Base-by-base conservation (phyloP, 2,888 invertebrate genomes). In the Tromatobia lineatoria region DNA sequence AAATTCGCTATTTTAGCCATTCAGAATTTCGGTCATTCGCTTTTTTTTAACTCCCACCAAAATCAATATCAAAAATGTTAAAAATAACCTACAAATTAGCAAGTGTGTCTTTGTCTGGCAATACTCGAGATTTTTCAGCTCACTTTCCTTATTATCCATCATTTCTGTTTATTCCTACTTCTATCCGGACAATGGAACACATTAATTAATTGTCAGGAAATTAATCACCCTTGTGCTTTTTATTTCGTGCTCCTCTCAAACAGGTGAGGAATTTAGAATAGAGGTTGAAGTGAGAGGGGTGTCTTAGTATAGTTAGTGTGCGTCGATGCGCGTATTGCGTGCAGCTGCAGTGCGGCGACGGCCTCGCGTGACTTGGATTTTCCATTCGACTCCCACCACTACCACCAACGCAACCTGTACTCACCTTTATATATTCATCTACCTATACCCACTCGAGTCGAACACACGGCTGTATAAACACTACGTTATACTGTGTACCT, bases 361-460 rank as follows among this genome's bases (percentile, higher is more conserved):
- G 42, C 83, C 84, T 88, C 87, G 88, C 88, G 88, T 88, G 88
- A 88, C 86, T 87, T 76, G 82, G 83, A 86, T 87, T 88, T 88
- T 86, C 85, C 80, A 83, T 86, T 81, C 77, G 67, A 74, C 82
- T 82, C 84, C 80, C 74, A 57, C 67, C 66, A 25, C 64, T 64
- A 61, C 61, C 20, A 13, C 29, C 61, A n/a, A 15, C 42, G 10
- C 64, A 2, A 66, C 23, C 34, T 38, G 23, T 45, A 47, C 47
- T 71, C 34, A 79, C 80, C 64, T 74, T 61, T 29, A 29, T 29
- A 47, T 47, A 74, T 61, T 50, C 64, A 64, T 64, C n/a, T 11
- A 34, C 34, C 38, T 38, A 38, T 64, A 64, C 64, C 11, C 38
- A 18, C 64, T 38, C 64, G 20, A 42, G n/a, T 64, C 34, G 38